Evolutionary conservation across 2,888 invertebrate genomes (phyloP).

Genomic region (Caenorhabditis virilis): DNA sequence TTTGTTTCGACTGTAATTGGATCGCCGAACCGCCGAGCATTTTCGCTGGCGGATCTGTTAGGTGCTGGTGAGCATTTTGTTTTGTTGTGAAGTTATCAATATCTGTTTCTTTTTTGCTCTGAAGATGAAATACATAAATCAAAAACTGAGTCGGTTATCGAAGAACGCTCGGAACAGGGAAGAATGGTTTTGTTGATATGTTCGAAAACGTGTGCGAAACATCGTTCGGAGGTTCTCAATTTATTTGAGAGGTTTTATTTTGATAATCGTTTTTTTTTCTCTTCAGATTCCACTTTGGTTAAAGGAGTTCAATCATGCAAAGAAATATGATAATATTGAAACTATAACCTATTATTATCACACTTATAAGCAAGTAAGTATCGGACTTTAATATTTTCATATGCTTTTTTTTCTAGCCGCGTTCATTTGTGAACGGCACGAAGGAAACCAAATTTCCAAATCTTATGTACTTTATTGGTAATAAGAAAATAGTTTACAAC

Average conservation of each 20-base stretch:
- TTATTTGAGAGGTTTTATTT: too few relatives aligned
- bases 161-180: slow-evolving; percentile 38
- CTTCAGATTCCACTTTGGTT: slow-evolving; percentile 30
- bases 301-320: slow-evolving; percentile 35
- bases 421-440: slow-evolving; percentile 22
- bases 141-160: slow-evolving; percentile 31
- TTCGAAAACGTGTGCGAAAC: slow-evolving; percentile 28
- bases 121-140: slow-evolving; percentile 21
- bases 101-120: not conserved
- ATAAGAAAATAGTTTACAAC: slow-evolving; percentile 21
- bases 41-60: too few relatives aligned
- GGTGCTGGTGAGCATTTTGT: not conserved
- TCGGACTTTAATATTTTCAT: slow-evolving; percentile 1
- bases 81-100: not conserved
- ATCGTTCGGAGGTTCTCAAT: slow-evolving; percentile 25
- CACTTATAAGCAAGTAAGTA: slow-evolving; percentile 15
- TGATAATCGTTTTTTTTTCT: too few relatives aligned
- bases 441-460: slow-evolving; percentile 22
- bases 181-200: slow-evolving; percentile 41
- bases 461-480: slow-evolving; percentile 40
- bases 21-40: not conserved
- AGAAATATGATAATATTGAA: slow-evolving; percentile 27
- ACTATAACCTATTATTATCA: slow-evolving; percentile 41
- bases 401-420: slow-evolving; percentile 6
- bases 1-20: not conserved